Percentiles rank a stretch among this genome's conserved stretches.
phyloP scores from a whole-genome alignment of 2,113 vertebrate species.

The Turnix velox region DNA sequence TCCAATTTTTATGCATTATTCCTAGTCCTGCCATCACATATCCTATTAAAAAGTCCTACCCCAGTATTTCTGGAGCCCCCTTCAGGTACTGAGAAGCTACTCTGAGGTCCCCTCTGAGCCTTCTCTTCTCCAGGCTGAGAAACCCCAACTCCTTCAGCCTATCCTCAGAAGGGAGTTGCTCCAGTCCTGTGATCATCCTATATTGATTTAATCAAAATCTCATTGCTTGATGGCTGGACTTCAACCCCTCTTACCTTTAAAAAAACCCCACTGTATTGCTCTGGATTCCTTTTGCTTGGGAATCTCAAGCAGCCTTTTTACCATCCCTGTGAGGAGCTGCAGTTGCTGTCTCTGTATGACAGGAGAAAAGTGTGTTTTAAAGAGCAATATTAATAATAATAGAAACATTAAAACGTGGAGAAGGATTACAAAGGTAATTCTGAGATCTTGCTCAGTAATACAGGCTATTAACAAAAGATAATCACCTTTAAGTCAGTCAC shows the following conservation, averaged over 20 bases:
- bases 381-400: constrained; percentile 64
- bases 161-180: no score
- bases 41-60: no score
- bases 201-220: not conserved
- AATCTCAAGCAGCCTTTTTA: not conserved
- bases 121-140: no score
- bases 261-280: accelerated
- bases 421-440: constrained; percentile 57
- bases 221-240: not conserved
- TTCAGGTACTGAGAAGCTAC: no score
- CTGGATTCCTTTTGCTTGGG: not conserved
- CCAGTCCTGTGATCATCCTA: not conserved
- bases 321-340: not conserved
- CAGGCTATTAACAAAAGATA: constrained; percentile 63
- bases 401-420: constrained; percentile 58
- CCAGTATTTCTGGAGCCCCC: no score
- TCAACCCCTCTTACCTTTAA: not conserved
- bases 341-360: not conserved
- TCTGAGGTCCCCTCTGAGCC: no score
- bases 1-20: no score
- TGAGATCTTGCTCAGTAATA: constrained; percentile 8
- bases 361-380: constrained; percentile 39
- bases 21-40: no score
- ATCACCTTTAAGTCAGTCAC: constrained; percentile 59
- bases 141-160: no score